Conservation (phyloP, 2,113 vertebrate genomes). For the Catagonus wagneri region DNA sequence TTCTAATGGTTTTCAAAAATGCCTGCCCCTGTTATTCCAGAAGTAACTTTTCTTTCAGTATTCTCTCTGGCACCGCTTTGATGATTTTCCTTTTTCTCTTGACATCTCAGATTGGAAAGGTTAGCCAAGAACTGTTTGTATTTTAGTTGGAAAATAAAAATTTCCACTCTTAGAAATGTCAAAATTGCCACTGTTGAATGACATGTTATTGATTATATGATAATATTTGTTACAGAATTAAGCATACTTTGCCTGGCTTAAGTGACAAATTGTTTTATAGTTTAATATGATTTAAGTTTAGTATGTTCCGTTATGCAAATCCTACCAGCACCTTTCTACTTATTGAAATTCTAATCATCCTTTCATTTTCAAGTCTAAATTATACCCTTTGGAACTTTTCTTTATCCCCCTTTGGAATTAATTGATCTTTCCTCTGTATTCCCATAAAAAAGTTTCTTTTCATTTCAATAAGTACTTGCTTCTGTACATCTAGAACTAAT, state of each 20-base stretch:
- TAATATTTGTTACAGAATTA: constrained; percentile 45
- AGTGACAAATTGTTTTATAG: not conserved
- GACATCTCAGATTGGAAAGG: not conserved
- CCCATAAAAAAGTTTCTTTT: not conserved
- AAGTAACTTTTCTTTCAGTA: not conserved
- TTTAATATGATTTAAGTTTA: constrained; percentile 47
- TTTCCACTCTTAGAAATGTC: constrained; percentile 54
- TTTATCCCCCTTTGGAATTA: not conserved
- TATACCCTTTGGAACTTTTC: not conserved
- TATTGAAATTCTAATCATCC: constrained; percentile 36
- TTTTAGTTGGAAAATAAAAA: constrained; percentile 2
- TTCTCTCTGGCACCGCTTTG: not conserved
- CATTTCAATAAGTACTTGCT: not conserved
- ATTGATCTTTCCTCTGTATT: not conserved
- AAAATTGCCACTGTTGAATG: not conserved
- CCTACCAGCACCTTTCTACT: not conserved
- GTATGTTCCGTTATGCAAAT: not conserved
- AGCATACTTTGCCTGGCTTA: not conserved
- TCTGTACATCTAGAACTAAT: not conserved
- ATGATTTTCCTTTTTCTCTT: not conserved
- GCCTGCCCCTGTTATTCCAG: not conserved
- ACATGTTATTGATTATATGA: constrained; percentile 52
- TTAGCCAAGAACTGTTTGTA: constrained; percentile 21
- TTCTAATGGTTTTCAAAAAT: constrained; percentile 26
- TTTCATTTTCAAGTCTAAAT: constrained; percentile 7